These are phyloP conservation scores for Pogonophryne albipinna DNA, from an alignment of 2,797 vertebrate genomes.

Conservation along the genomic window DNA sequence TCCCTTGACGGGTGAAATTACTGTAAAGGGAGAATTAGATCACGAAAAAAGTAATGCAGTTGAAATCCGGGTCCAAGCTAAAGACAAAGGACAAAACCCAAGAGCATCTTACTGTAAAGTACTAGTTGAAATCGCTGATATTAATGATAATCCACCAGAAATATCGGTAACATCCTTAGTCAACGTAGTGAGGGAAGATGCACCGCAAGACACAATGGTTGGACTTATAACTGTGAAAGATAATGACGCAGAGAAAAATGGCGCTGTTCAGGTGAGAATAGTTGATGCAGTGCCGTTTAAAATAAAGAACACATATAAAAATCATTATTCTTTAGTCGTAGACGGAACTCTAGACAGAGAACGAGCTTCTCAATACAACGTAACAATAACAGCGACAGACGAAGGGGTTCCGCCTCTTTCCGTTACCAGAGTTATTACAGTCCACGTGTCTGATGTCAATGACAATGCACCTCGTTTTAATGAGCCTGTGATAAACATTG, in stretches of 20 bases:
- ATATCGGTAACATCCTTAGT: slow-evolving; percentile 59
- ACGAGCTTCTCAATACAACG: slow-evolving; percentile 33
- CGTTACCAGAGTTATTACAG: slow-evolving; percentile 38
- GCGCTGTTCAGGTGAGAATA: slow-evolving; percentile 37
- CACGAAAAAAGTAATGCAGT: slow-evolving; percentile 52
- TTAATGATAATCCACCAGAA: slow-evolving; percentile 69
- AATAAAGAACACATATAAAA: slow-evolving; percentile 66
- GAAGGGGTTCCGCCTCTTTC: slow-evolving; percentile 56
- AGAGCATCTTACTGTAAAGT: slow-evolving; percentile 61
- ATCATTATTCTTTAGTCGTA: slow-evolving; percentile 65
- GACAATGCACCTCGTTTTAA: slow-evolving; percentile 77
- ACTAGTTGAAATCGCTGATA: slow-evolving; percentile 60
- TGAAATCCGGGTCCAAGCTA: slow-evolving; percentile 58
- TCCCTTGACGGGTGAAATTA: slow-evolving; percentile 47
- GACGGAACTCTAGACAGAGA: slow-evolving; percentile 63
- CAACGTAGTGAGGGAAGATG: slow-evolving; percentile 48
- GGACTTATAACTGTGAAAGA: slow-evolving; percentile 64
- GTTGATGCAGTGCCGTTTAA: slow-evolving; percentile 59
- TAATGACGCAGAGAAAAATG: slow-evolving; percentile 64
- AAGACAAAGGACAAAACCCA: slow-evolving; percentile 44
- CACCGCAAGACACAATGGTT: slow-evolving; percentile 45
- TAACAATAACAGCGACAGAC: slow-evolving; percentile 59
- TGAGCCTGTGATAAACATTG: slow-evolving; percentile 32
- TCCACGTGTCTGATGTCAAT: slow-evolving; percentile 78
- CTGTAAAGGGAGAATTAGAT: slow-evolving; percentile 45